Conservation (phyloP, 2,888 invertebrate genomes). For the Nemotelus pantherinus region DNA sequence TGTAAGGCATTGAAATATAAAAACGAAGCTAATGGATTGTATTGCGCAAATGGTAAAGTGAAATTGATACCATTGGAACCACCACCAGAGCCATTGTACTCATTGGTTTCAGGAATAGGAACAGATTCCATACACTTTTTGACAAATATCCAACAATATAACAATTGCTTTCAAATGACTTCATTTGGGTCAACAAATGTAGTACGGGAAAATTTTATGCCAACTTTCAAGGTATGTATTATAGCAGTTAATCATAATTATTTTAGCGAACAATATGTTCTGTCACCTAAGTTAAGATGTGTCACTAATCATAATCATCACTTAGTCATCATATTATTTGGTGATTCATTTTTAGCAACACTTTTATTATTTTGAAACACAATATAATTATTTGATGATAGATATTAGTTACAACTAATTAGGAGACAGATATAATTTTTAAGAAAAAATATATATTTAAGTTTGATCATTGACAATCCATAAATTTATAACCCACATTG, state of each 20-base stretch:
- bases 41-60: slow-evolving; percentile 38
- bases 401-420: slow-evolving; percentile 10
- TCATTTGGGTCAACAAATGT: not conserved
- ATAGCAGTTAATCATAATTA: too few relatives aligned
- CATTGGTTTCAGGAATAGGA: slow-evolving; percentile 22
- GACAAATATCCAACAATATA: slow-evolving; percentile 30
- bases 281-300: too few relatives aligned
- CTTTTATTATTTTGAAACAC: too few relatives aligned
- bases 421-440: too few relatives aligned
- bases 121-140: slow-evolving; percentile 17
- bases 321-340: not conserved
- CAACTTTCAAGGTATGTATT: too few relatives aligned
- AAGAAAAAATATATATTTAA: not conserved
- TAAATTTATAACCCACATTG: slow-evolving; percentile 9
- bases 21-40: slow-evolving; percentile 33
- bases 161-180: slow-evolving; percentile 35
- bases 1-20: slow-evolving; percentile 30
- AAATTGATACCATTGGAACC: slow-evolving; percentile 28
- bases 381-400: not conserved
- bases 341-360: not conserved
- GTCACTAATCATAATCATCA: not conserved
- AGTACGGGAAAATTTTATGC: too few relatives aligned
- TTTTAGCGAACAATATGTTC: too few relatives aligned
- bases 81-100: slow-evolving; percentile 34
- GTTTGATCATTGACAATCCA: slow-evolving; percentile 11